Conservation (phyloP, 1,140 invertebrate species). For the Aphelinus certus region DNA sequence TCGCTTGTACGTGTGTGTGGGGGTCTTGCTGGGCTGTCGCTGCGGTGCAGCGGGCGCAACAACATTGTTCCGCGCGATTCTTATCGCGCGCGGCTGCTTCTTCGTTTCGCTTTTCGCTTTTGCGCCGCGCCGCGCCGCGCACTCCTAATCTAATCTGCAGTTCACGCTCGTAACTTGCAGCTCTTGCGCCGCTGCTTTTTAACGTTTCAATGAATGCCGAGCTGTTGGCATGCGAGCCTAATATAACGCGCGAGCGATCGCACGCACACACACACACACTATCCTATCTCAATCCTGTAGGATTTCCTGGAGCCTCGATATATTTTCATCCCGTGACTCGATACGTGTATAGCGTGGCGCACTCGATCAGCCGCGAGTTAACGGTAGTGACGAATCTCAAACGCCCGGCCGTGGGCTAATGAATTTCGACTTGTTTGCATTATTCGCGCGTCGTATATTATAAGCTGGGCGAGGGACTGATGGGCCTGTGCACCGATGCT, state of each 20-base stretch:
- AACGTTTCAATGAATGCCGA: conserved; percentile 18
- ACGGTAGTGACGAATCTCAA: too few relatives aligned
- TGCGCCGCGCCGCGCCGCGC: too few relatives aligned
- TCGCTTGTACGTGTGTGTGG: too few relatives aligned
- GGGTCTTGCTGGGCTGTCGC: too few relatives aligned
- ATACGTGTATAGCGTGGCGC: too few relatives aligned
- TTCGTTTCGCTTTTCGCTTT: not conserved
- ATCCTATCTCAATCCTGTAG: too few relatives aligned
- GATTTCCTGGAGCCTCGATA: not conserved
- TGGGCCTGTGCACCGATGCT: conserved; percentile 46
- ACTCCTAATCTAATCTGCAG: conserved; percentile 26
- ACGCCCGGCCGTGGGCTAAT: not conserved
- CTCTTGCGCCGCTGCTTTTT: not conserved
- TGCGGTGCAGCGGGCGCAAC: too few relatives aligned
- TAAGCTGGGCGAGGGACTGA: too few relatives aligned
- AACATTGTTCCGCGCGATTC: not conserved
- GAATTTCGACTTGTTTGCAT: conserved; percentile 8
- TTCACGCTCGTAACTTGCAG: not conserved
- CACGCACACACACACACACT: too few relatives aligned
- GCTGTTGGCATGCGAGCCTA: not conserved
- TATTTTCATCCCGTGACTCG: not conserved
- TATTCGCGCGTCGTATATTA: not conserved
- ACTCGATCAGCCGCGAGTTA: too few relatives aligned
- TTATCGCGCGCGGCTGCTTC: conserved; percentile 14
- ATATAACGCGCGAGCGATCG: too few relatives aligned